A percentile compares a stretch with the other conserved stretches of the same genome.
These are phyloP conservation scores for Graptemys geographica DNA, from an alignment of 2,797 vertebrate genomes.

Conservation along the genomic window DNA sequence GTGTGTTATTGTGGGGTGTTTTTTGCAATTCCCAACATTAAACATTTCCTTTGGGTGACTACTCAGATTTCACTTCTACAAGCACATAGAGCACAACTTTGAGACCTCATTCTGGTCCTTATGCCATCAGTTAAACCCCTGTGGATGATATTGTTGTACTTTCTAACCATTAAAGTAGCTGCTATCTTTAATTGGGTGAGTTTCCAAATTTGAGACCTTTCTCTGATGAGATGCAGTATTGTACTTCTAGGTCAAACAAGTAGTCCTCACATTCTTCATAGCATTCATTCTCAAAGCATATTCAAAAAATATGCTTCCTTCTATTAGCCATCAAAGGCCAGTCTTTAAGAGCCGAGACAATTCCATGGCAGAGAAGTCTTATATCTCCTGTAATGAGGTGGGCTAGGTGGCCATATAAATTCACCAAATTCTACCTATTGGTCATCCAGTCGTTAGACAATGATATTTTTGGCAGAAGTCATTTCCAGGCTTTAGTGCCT, in stretches of 20 bases:
- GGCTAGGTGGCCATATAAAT: accelerated
- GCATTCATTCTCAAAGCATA: background rate
- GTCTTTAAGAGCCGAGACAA: background rate
- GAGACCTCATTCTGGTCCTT: background rate
- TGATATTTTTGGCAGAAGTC: background rate
- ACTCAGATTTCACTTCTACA: background rate
- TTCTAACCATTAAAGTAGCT: background rate
- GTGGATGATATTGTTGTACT: background rate
- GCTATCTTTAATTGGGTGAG: background rate
- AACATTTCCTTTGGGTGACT: background rate
- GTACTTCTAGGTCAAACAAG: background rate
- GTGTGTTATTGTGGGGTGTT: too few species aligned
- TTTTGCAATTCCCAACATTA: background rate
- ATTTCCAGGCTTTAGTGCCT: background rate
- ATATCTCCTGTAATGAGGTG: accelerated
- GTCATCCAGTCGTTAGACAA: background rate
- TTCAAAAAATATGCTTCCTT: background rate
- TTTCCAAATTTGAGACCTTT: background rate
- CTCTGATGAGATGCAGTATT: background rate
- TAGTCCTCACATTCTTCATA: accelerated
- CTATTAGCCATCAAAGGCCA: background rate
- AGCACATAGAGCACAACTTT: background rate
- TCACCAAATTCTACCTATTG: accelerated
- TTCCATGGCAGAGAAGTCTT: background rate
- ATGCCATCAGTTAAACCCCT: background rate